phyloP scores from a whole-genome alignment of 1,140 invertebrate species.

The Drosophila carrolli region DNA sequence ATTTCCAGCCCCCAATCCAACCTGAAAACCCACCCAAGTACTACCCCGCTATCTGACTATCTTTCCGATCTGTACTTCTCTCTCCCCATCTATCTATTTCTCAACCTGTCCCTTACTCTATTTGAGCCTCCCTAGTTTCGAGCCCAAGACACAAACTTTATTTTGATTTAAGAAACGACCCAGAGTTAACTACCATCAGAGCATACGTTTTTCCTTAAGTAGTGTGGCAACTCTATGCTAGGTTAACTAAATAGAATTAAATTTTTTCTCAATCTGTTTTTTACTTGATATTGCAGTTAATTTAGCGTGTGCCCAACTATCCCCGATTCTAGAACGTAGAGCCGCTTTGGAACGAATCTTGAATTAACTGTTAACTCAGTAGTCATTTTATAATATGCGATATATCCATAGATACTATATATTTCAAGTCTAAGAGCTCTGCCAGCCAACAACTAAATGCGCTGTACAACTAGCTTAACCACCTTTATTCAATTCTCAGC shows the following conservation, averaged over 20 bases:
- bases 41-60: conserved; percentile 43
- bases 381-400: conserved; percentile 53
- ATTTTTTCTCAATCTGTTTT: conserved; percentile 47
- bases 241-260: conserved; percentile 53
- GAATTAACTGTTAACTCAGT: conserved; percentile 49
- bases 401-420: conserved; percentile 64
- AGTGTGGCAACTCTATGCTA: conserved; percentile 70
- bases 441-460: conserved; percentile 79
- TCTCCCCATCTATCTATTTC: conserved; percentile 27
- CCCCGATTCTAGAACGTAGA: conserved; percentile 48
- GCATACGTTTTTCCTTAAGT: conserved; percentile 61
- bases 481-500: conserved; percentile 67
- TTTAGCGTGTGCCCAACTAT: conserved; percentile 50
- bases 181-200: conserved; percentile 51
- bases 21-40: conserved; percentile 14
- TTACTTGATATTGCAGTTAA: conserved; percentile 52
- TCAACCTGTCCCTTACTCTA: conserved; percentile 23
- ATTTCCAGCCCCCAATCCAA: conserved; percentile 42
- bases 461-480: conserved; percentile 79
- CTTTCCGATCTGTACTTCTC: conserved; percentile 47
- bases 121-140: conserved; percentile 31
- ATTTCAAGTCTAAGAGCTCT: conserved; percentile 79
- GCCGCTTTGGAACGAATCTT: conserved; percentile 63
- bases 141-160: conserved; percentile 62
- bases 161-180: conserved; percentile 52